Evolutionary conservation across 2,888 invertebrate species (phyloP), one percentile per base, ranked within the genome.

Genomic region (Drosophila atripex): DNA sequence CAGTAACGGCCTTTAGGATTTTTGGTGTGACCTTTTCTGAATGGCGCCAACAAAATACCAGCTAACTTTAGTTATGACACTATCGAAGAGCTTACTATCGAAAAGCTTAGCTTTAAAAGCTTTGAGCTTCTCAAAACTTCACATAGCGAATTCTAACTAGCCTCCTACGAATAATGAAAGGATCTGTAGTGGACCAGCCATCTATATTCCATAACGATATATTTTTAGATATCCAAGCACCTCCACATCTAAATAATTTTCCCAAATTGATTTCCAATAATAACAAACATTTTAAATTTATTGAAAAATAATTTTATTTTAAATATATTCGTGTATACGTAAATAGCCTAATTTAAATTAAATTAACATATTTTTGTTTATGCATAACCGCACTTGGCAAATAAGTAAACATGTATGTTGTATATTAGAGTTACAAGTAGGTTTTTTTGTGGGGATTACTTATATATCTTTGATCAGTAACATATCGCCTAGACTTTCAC

Each of bases 401-500:
- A 61, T 66, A 64, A 68, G 51, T 66, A 54, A 65, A 70, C 55
- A 59, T 59, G 56, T 63, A 72, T 69, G 56, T 35, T 35, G 45
- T 53, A 51, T 32, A 43, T 41, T 53, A 50, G 49, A 55, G 41
- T 18, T 53, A 16, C 28, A 45, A 50, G 12, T 35, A 39, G 61
- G 45, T 53, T 53, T 28, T 59, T 59, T 25, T 63, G 45, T 58
- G 51, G 47, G 71, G 54, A 75, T 68, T 78, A 77, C 66, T 75
- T 73, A 78, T 56, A 69, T 83, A 86, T 86, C 86, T 86, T 86
- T 86, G 86, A 76, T 82, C 86, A 70, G 78, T 78, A 85, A 69
- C 49, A 69, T 59, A 58, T 77, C 77, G 72, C 60, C 77, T 79
- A 84, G 60, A 41, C 55, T 23, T 25, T 47, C 45, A 25, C 77